Percentiles rank a stretch among this genome's conserved stretches.
Evolutionary conservation across 23 tunicate genomes (phyloP).

Genomic region (Trididemnum nubilum): DNA sequence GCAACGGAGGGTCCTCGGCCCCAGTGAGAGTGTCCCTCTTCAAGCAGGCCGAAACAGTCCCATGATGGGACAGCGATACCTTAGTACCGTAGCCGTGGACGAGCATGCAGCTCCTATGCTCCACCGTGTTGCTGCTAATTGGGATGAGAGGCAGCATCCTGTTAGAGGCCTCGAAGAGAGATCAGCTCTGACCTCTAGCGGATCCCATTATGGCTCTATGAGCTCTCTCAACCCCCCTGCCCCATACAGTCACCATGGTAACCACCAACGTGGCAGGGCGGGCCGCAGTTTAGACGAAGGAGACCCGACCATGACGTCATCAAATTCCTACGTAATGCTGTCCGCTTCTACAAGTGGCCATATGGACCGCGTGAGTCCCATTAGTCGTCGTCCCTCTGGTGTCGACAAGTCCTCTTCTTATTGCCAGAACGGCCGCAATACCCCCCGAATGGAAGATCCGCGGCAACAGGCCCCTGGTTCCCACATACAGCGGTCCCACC

Average conservation of each 20-base stretch:
- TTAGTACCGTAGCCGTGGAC: conserved; percentile 51
- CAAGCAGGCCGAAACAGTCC: conserved; percentile 48
- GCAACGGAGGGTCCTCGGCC: conserved; percentile 53
- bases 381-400: conserved; percentile 53
- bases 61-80: conserved; percentile 23
- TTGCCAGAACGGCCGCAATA: conserved; percentile 53
- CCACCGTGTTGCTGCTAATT: conserved; percentile 47
- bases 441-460: conserved; percentile 53
- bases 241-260: conserved; percentile 41
- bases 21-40: conserved; percentile 31
- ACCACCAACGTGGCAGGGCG: conserved; percentile 58
- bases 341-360: conserved; percentile 28
- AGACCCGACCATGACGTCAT: conserved; percentile 47
- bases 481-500: conserved; percentile 1
- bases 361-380: conserved; percentile 54
- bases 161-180: background rate
- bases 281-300: conserved; percentile 87
- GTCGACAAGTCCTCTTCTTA: conserved; percentile 45
- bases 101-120: conserved; percentile 52
- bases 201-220: conserved; percentile 83
- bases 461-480: background rate
- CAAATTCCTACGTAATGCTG: conserved; percentile 21
- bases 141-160: background rate
- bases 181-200: background rate
- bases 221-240: conserved; percentile 52